Conservation (phyloP, 2,888 invertebrate species). For the Anticlea derivata region DNA sequence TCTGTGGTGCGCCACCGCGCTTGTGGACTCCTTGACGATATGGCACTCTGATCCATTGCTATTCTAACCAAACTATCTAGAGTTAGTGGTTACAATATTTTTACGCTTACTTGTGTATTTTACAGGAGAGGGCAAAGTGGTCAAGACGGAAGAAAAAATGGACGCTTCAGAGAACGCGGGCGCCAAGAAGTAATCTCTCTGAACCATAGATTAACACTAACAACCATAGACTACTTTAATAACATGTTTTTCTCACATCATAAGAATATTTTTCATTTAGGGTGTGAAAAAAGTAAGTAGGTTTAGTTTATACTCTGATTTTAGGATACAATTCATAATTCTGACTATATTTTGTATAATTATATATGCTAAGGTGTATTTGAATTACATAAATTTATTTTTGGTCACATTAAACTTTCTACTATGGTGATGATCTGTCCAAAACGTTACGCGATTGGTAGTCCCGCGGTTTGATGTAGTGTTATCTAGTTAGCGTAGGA, state of each 20-base stretch:
- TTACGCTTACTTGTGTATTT: too few relatives aligned
- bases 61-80: not conserved
- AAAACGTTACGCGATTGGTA: constrained; percentile 53
- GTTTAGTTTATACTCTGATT: constrained; percentile 10
- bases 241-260: constrained; percentile 11
- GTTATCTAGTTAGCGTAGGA: constrained; percentile 47
- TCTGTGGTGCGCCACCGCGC: too few relatives aligned
- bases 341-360: constrained; percentile 46
- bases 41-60: constrained; percentile 53
- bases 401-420: constrained; percentile 50
- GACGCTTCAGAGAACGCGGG: constrained; percentile 64
- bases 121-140: constrained; percentile 77
- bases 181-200: constrained; percentile 58
- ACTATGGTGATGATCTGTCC: constrained; percentile 72
- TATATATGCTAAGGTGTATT: constrained; percentile 41
- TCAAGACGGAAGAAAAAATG: constrained; percentile 77
- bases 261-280: not conserved
- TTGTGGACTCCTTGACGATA: constrained; percentile 32
- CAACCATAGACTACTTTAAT: constrained; percentile 15
- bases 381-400: constrained; percentile 48
- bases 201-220: constrained; percentile 7
- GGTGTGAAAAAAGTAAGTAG: constrained; percentile 5
- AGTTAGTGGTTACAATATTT: too few relatives aligned
- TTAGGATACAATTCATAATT: constrained; percentile 23
- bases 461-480: constrained; percentile 47